phyloP scores from a whole-genome alignment of 2,888 invertebrate genomes.

The Lymantria monacha region DNA sequence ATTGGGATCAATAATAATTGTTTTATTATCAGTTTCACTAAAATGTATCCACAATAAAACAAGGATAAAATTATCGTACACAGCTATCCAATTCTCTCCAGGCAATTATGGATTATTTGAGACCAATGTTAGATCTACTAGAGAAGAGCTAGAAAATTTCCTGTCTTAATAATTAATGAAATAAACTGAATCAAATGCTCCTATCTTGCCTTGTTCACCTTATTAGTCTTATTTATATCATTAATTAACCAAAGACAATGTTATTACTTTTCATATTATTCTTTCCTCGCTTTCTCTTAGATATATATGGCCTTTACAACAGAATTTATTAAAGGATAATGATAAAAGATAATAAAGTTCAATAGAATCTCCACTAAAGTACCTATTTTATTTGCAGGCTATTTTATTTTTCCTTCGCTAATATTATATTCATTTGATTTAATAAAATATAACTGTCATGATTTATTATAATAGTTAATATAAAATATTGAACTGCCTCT shows the following conservation, averaged over 20 bases:
- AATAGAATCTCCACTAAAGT: not conserved
- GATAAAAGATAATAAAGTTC: not conserved
- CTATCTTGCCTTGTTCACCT: not conserved
- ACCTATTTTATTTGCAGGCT: not conserved
- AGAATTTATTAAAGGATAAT: not conserved
- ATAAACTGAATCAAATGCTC: not conserved
- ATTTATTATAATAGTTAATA: not conserved
- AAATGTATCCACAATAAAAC: not conserved
- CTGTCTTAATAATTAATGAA: not conserved
- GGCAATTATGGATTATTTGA: not conserved
- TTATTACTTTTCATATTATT: not conserved
- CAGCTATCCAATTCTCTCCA: not conserved
- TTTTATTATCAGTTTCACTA: not conserved
- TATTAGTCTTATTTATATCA: not conserved
- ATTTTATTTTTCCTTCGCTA: not conserved
- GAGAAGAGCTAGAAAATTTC: not conserved
- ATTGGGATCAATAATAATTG: not conserved
- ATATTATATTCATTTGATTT: not conserved
- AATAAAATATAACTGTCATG: not conserved
- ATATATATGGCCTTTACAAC: not conserved
- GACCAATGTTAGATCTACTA: not conserved
- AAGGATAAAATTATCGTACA: not conserved
- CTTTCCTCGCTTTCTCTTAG: not conserved
- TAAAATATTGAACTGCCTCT: too few relatives aligned
- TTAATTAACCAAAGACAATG: not conserved